Evolutionary conservation across 2,797 vertebrate species (phyloP).

Genomic region (Trachurus trachurus): DNA sequence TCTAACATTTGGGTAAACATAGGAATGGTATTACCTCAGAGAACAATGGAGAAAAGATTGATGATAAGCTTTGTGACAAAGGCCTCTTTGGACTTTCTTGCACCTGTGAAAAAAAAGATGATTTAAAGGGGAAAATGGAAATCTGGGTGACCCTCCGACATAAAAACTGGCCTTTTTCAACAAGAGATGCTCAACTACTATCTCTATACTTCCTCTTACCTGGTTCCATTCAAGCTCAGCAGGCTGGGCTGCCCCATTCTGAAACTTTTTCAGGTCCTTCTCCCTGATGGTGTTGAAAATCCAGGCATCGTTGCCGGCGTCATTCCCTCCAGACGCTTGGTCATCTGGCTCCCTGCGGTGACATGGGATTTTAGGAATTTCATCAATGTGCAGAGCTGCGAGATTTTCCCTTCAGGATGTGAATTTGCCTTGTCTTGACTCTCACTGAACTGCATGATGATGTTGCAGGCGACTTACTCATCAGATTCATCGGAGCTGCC

Average conservation of each 20-base stretch:
- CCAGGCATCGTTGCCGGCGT: slow-evolving; percentile 88
- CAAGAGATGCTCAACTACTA: not conserved
- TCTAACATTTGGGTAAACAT: not conserved
- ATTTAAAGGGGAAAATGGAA: not conserved
- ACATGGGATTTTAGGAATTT: slow-evolving; percentile 30
- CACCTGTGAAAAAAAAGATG: slow-evolving; percentile 75
- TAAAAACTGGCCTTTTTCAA: not conserved
- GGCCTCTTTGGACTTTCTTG: slow-evolving; percentile 90
- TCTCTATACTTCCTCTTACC: not conserved
- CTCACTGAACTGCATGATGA: not conserved
- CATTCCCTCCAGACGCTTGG: slow-evolving; percentile 89
- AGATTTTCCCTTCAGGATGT: not conserved
- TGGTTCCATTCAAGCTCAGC: slow-evolving; percentile 78
- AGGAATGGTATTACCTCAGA: slow-evolving; percentile 88
- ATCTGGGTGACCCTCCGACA: not conserved
- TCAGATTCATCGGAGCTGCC: slow-evolving; percentile 96
- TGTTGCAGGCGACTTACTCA: slow-evolving; percentile 84
- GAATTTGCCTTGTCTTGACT: not conserved
- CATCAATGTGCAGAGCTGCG: not conserved
- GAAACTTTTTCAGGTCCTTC: slow-evolving; percentile 87
- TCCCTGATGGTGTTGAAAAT: slow-evolving; percentile 93
- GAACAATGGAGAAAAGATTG: slow-evolving; percentile 95
- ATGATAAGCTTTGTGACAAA: slow-evolving; percentile 93
- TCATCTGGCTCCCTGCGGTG: slow-evolving; percentile 88
- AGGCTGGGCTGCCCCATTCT: slow-evolving; percentile 87